Base-by-base conservation (phyloP, 2,888 invertebrate species). In the Spodoptera exigua region DNA sequence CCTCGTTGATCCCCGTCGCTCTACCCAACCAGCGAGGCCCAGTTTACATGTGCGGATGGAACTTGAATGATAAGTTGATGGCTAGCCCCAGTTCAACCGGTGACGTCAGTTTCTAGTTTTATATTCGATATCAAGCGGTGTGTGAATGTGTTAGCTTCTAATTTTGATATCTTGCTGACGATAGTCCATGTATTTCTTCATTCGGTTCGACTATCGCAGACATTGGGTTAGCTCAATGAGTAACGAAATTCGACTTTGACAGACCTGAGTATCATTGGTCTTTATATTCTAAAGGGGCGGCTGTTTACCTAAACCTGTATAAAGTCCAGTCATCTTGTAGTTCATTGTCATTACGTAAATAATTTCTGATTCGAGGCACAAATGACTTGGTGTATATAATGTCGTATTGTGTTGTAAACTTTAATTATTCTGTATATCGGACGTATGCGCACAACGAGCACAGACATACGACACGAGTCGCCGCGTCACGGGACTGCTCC, bases 91-190 rank as follows among this genome's bases (percentile, higher is more conserved):
- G 41, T 46, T 58, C 5, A 61, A 17, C 45, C 45, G 39, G 57
- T 58, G 61, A 56, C 58, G 54, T 58, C 75, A 61, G 46, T 78
- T 68, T 75, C 61, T 75, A 72, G 60, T 75, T 76, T 72, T 78
- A 64, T 76, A 76, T 66, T 70, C 57, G 69, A 73, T 57, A 61
- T 71, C 60, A 64, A 71, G 74, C 65, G 70, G 69, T 74, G 79
- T 69, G 71, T 72, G 70, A 69, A 67, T 68, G 74, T 72, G 67
- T 54, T 75, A 62, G 78, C 66, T 66, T 71, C 55, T 61, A 60
- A 67, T 67, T 67, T 67, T 67, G 66, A 71, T 67, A 72, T 52
- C 68, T 52, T 73, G 18, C 56, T 53, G 49, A 10, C 32, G 61
- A 59, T 64, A 64, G 59, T 67, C 43, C 45, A 35, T 55, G 44